These are phyloP conservation scores for Julus scanicus DNA, from an alignment of 2,888 invertebrate species.

Conservation along the genomic window DNA sequence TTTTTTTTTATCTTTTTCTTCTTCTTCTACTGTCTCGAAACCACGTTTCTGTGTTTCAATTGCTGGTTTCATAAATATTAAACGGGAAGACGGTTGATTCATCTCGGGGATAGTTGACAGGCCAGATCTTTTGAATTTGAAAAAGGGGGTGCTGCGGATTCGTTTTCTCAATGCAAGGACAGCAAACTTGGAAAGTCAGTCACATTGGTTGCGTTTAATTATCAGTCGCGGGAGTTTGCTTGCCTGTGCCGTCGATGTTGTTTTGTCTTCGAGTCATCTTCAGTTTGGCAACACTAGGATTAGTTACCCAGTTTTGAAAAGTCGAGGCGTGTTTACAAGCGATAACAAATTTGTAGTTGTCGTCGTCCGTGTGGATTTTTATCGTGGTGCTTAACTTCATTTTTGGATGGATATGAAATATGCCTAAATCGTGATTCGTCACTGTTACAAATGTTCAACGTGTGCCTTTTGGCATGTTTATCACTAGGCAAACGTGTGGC, in stretches of 20 bases:
- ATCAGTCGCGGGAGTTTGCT: background rate
- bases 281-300: background rate
- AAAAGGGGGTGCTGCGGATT: background rate
- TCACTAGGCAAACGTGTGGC: background rate
- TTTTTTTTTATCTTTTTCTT: background rate
- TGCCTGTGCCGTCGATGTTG: background rate
- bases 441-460: slow-evolving; percentile 1
- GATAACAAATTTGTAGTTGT: slow-evolving; percentile 5
- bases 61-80: background rate
- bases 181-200: background rate
- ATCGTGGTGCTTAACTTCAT: background rate
- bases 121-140: background rate
- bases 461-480: background rate
- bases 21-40: background rate
- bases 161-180: background rate
- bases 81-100: background rate
- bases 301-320: background rate
- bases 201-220: background rate
- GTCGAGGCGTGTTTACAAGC: background rate
- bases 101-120: background rate
- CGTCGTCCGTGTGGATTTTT: background rate
- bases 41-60: background rate
- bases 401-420: background rate
- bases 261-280: background rate
- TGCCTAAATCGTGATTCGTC: background rate